phyloP scores from a whole-genome alignment of 2,113 vertebrate genomes.

The Paradoxurus hermaphroditus region DNA sequence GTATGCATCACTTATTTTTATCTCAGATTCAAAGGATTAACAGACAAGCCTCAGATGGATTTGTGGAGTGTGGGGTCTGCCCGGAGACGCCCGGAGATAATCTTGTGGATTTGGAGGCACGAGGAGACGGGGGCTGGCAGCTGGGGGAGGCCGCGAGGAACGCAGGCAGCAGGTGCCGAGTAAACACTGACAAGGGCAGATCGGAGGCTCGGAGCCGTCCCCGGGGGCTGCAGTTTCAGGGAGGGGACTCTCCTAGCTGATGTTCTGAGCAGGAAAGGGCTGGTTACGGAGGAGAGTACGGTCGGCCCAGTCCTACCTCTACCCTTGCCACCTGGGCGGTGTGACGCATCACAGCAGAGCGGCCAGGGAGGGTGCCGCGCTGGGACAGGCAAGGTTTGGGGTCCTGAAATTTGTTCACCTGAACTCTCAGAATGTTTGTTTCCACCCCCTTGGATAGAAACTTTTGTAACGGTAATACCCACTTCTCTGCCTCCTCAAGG shows the following conservation, averaged over 20 bases:
- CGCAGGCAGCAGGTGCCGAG: background rate
- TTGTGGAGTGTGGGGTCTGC: background rate
- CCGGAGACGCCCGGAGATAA: background rate
- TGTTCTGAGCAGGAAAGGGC: too few species aligned
- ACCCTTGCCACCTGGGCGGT: background rate
- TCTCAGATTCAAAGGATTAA: background rate
- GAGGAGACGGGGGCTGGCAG: background rate
- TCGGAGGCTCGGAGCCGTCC: background rate
- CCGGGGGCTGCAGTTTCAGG: background rate
- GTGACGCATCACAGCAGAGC: too few species aligned
- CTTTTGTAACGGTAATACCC: background rate
- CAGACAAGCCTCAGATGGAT: background rate
- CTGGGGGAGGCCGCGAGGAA: background rate
- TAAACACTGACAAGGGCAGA: background rate
- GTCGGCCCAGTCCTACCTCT: background rate
- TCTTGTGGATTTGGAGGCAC: background rate
- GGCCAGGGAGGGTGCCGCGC: background rate
- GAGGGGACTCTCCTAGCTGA: background rate
- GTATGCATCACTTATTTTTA: background rate
- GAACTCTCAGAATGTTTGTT: slow-evolving; percentile 8
- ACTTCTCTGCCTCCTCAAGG: background rate
- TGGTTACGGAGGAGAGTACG: background rate
- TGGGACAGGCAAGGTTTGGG: background rate
- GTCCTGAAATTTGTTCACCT: background rate
- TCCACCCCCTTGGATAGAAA: background rate